Evolutionary conservation across 1,140 invertebrate species (phyloP).

Genomic region (Formica selysi): DNA sequence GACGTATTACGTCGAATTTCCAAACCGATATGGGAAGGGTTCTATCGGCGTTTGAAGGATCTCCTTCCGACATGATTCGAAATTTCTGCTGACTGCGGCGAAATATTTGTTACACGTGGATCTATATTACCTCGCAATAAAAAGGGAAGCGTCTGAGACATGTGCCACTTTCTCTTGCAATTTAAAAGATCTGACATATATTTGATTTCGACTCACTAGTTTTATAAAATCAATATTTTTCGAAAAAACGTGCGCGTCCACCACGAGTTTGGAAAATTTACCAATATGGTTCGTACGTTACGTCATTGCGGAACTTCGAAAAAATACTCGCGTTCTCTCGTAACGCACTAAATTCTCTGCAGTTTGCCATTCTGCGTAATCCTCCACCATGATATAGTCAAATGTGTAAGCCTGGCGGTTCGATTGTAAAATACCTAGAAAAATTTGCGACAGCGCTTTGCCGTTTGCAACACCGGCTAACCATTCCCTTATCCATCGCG

Average conservation of each 20-base stretch:
- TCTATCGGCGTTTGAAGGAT: not conserved
- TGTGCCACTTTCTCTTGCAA: not conserved
- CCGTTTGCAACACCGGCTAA: not conserved
- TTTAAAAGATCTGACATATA: not conserved
- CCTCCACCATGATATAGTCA: not conserved
- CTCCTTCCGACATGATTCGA: not conserved
- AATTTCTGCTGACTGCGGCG: not conserved
- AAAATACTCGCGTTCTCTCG: conserved; percentile 3
- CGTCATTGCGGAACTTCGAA: not conserved
- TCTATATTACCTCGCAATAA: not conserved
- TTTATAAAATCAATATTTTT: not conserved
- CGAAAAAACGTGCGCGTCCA: not conserved
- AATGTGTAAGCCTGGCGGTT: not conserved
- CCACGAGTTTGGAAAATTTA: not conserved
- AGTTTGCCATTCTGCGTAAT: conserved; percentile 32
- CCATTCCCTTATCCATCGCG: not conserved
- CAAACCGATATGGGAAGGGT: not conserved
- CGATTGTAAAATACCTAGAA: conserved; percentile 25
- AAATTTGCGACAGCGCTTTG: conserved; percentile 11
- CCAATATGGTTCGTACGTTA: not conserved
- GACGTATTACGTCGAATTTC: not conserved
- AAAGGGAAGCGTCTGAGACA: not conserved
- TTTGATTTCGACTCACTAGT: not conserved
- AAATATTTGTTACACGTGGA: not conserved
- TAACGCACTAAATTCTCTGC: conserved; percentile 17